Evolutionary conservation across 2,888 invertebrate species (phyloP), one percentile per base, ranked within the genome.

Genomic region (Erynnis tages): DNA sequence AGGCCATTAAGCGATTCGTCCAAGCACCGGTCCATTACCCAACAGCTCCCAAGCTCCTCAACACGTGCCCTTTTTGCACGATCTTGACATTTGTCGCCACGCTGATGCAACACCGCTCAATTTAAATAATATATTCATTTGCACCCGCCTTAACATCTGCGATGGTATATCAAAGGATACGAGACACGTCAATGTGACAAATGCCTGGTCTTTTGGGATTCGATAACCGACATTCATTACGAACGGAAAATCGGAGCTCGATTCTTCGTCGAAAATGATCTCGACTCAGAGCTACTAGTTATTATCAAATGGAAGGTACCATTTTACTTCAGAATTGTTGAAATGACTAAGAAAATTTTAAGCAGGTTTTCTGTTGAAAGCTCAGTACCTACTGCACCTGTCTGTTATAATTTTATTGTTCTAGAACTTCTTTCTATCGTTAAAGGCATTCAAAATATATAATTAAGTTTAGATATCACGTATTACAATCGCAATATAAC

Each of bases 21-120:
- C 62, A n/a, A n/a, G n/a, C n/a, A 62, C 62, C 65, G 66, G 60
- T 60, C 61, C 65, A 63, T 74, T 69, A 59, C 67, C 59, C 71
- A 47, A 47, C 47, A 69, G 66, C 7, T 10, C 7, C 32, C 32
- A 32, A 32, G 29, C 11, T n/a, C n/a, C 4, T 56, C 55, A 59
- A 59, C 56, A 40, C 54, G 56, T 76, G 79, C 79, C 80, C 82
- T 81, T 83, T 81, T 63, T 57, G 61, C 68, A 65, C 68, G 79
- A 63, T 77, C 80, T 80, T 82, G 81, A 82, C 80, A 80, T 64
- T 62, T 60, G 43, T 54, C 54, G 25, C 63, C 53, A 53, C 45
- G 41, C 60, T 77, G 75, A 71, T 66, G 76, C 67, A 79, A 80
- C 62, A 43, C 29, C 37, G 27, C 34, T 49, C 16, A 44, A 54